Percentiles rank a stretch among this genome's conserved stretches.
These are phyloP conservation scores for Orussus abietinus DNA, from an alignment of 1,140 invertebrate species.

Conservation along the genomic window DNA sequence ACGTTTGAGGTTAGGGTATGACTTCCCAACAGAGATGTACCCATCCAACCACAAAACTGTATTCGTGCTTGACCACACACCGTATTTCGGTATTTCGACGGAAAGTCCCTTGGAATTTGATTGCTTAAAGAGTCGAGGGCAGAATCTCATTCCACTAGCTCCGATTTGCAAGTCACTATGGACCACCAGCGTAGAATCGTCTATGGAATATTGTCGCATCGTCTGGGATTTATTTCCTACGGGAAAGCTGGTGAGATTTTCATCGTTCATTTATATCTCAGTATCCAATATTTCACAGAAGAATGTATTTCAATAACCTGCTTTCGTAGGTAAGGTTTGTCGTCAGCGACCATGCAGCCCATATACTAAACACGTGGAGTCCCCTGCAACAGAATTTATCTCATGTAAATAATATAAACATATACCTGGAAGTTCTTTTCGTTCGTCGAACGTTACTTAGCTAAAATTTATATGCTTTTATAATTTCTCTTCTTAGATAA, in stretches of 20 bases:
- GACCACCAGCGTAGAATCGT: slow-evolving; percentile 91
- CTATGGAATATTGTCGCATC: slow-evolving; percentile 92
- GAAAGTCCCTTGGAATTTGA: slow-evolving; percentile 88
- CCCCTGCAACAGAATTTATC: slow-evolving; percentile 76
- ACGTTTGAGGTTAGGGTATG: too few species aligned
- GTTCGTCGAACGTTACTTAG: not conserved
- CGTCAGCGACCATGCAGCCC: slow-evolving; percentile 74
- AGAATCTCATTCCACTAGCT: slow-evolving; percentile 68
- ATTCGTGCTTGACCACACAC: slow-evolving; percentile 89
- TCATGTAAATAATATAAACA: slow-evolving; percentile 60
- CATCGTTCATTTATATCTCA: slow-evolving; percentile 6
- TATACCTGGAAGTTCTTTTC: not conserved
- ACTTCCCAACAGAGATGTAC: slow-evolving; percentile 56
- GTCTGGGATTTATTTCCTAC: slow-evolving; percentile 93
- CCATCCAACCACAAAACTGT: slow-evolving; percentile 88
- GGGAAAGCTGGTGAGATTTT: slow-evolving; percentile 71
- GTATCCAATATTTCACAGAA: too few species aligned
- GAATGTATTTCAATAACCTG: slow-evolving; percentile 15
- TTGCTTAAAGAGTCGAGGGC: slow-evolving; percentile 67
- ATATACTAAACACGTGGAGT: slow-evolving; percentile 79
- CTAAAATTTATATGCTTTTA: not conserved
- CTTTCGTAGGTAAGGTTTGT: slow-evolving; percentile 73
- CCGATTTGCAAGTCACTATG: slow-evolving; percentile 88
- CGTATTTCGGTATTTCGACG: slow-evolving; percentile 82
- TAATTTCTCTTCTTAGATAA: slow-evolving; percentile 55